phyloP scores from a whole-genome alignment of 2,113 vertebrate genomes.

The Alethe castanea region DNA sequence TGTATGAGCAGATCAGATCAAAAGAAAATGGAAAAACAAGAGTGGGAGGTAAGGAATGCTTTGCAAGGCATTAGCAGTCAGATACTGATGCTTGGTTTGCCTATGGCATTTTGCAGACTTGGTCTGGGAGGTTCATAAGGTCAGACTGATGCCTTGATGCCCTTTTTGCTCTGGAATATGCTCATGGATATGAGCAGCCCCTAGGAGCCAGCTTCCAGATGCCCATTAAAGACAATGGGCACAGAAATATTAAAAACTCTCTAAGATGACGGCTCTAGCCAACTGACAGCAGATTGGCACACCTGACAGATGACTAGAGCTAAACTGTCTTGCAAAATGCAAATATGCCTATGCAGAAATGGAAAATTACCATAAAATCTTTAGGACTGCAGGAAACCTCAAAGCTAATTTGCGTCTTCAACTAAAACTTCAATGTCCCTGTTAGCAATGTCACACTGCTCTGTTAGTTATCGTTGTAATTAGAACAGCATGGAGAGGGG shows the following conservation, averaged over 20 bases:
- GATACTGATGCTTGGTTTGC: background rate
- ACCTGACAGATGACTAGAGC: constrained; percentile 68
- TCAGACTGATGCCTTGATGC: background rate
- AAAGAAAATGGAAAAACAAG: background rate
- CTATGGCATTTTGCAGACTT: background rate
- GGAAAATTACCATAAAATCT: constrained; percentile 77
- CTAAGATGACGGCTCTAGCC: constrained; percentile 45
- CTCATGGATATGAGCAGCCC: background rate
- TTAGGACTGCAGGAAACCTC: constrained; percentile 71
- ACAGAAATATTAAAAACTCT: background rate
- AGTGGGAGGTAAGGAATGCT: background rate
- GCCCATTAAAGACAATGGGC: background rate
- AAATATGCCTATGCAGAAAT: constrained; percentile 73
- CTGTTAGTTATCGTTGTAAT: constrained; percentile 58
- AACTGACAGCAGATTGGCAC: constrained; percentile 67
- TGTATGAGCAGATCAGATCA: background rate
- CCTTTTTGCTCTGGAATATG: background rate
- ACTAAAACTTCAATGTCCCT: constrained; percentile 52
- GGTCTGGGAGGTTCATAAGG: background rate
- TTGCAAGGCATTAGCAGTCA: background rate
- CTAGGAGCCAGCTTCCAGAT: background rate
- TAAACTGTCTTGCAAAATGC: constrained; percentile 70
- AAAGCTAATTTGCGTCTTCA: constrained; percentile 72
- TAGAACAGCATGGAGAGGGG: constrained; percentile 30
- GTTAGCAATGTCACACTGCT: constrained; percentile 38